Evolutionary conservation across 2,113 vertebrate species (phyloP).

Genomic region (Barbus barbus): DNA sequence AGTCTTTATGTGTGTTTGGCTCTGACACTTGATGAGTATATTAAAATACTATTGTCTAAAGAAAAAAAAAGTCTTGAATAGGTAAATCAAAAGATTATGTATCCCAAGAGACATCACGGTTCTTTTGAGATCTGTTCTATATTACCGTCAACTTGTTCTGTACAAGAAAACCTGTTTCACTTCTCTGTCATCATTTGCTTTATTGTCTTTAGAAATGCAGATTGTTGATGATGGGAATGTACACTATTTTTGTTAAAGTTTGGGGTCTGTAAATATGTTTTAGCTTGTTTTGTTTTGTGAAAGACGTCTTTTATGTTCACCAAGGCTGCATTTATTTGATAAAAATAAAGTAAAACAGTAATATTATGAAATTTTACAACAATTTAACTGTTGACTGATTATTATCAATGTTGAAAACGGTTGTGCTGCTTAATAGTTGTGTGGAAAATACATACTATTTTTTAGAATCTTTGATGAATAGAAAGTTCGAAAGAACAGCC

Average conservation of each 20-base stretch:
- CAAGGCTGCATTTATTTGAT: background rate
- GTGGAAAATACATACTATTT: background rate
- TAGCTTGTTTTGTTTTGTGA: background rate
- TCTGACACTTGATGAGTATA: background rate
- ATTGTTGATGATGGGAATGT: background rate
- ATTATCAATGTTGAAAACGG: background rate
- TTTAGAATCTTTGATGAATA: too few species aligned
- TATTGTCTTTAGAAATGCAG: background rate
- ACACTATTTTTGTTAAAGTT: background rate
- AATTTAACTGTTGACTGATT: background rate
- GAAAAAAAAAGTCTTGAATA: background rate
- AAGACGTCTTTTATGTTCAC: background rate
- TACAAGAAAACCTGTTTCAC: background rate
- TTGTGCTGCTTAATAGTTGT: background rate
- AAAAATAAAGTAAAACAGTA: too few species aligned
- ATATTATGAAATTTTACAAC: background rate
- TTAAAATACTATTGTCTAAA: background rate
- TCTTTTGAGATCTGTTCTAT: background rate
- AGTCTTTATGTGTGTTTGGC: background rate
- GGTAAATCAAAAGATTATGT: background rate
- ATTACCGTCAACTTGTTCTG: background rate
- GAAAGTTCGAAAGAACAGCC: too few species aligned
- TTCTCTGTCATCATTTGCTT: background rate
- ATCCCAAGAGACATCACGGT: background rate
- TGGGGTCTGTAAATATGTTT: background rate